These are phyloP conservation scores for Saccostrea echinata DNA, from an alignment of 1,140 invertebrate genomes.

Conservation along the genomic window DNA sequence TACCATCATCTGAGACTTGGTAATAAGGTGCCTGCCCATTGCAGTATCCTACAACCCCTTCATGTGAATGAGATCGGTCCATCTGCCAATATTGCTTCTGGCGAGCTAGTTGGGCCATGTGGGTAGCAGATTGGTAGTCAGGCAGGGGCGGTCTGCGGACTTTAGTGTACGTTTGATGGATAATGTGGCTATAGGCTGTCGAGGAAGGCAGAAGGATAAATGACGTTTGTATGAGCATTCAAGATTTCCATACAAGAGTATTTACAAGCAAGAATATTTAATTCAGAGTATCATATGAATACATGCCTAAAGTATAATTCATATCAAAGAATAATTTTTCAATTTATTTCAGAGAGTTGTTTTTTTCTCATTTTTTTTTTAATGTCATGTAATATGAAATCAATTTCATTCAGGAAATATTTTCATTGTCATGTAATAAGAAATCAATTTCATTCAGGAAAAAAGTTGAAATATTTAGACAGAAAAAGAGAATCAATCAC, in stretches of 20 bases:
- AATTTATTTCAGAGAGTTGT: background rate
- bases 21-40: conserved; percentile 56
- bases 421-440: background rate
- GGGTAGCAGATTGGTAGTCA: conserved; percentile 77
- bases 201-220: conserved; percentile 63
- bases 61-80: conserved; percentile 70
- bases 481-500: conserved; percentile 35
- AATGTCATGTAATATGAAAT: background rate
- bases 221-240: conserved; percentile 31
- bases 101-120: conserved; percentile 72
- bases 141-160: conserved; percentile 74
- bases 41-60: conserved; percentile 62
- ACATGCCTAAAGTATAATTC: conserved; percentile 20
- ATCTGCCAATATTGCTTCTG: conserved; percentile 68
- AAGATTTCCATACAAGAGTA: background rate
- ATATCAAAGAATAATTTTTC: background rate
- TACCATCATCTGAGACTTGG: conserved; percentile 61
- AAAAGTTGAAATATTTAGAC: background rate
- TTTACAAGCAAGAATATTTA: conserved; percentile 29
- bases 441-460: conserved; percentile 5
- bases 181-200: conserved; percentile 72
- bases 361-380: background rate
- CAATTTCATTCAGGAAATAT: background rate
- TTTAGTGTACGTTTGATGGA: conserved; percentile 69
- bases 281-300: background rate